Conservation (phyloP, 1,140 invertebrate species). For the Drosophila simulans region DNA sequence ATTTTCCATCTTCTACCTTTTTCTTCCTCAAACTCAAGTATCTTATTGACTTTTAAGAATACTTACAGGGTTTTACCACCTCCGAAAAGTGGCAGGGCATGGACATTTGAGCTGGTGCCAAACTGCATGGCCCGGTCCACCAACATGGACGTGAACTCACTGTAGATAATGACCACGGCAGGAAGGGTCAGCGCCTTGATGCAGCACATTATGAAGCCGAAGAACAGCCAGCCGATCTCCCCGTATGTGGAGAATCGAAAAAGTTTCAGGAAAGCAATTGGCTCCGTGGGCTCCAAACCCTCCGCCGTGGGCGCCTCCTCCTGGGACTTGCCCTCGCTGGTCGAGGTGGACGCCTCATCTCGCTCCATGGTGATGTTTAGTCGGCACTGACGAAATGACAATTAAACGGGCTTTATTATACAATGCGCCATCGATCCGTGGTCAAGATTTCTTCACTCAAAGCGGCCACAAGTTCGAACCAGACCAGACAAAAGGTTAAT, state of each 20-base stretch:
- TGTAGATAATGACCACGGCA: constrained; percentile 89
- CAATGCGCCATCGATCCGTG: constrained; percentile 54
- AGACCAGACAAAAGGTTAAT: constrained; percentile 75
- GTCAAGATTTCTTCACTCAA: constrained; percentile 36
- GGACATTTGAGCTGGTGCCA: constrained; percentile 84
- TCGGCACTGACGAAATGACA: constrained; percentile 28
- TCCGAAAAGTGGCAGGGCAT: constrained; percentile 85
- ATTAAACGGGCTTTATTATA: constrained; percentile 39
- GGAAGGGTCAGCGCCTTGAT: constrained; percentile 88
- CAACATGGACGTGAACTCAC: constrained; percentile 88
- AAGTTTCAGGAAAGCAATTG: constrained; percentile 70
- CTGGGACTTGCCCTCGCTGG: constrained; percentile 57
- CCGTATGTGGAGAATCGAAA: constrained; percentile 88
- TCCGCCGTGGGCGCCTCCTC: constrained; percentile 58
- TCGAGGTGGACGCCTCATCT: constrained; percentile 67
- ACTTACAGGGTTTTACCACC: constrained; percentile 87
- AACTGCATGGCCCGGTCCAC: constrained; percentile 85
- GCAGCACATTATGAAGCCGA: constrained; percentile 86
- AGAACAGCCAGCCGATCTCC: constrained; percentile 86
- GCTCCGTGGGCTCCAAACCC: constrained; percentile 63
- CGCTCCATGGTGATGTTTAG: constrained; percentile 57
- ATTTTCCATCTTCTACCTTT: too few relatives aligned
- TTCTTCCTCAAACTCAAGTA: too few relatives aligned
- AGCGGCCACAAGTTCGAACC: constrained; percentile 17
- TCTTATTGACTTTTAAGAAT: not conserved